Evolutionary conservation across 2,113 vertebrate species (phyloP).

Genomic region (Eulacestoma nigropectus): DNA sequence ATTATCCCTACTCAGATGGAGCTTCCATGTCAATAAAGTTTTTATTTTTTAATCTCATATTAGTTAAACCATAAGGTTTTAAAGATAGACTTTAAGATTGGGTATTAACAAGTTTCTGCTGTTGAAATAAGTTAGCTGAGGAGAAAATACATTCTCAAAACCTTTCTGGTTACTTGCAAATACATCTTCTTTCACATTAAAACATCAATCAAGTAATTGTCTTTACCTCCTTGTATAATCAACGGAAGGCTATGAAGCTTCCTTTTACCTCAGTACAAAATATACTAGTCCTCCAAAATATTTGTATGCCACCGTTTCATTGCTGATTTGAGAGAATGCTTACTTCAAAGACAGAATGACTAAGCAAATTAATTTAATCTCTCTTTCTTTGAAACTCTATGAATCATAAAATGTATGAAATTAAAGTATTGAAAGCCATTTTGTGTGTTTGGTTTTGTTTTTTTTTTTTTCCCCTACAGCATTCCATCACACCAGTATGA

Average conservation of each 20-base stretch:
- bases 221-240: neutral
- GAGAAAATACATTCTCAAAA: neutral
- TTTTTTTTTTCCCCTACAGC: neutral
- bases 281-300: neutral
- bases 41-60: neutral
- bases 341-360: neutral
- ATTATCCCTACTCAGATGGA: neutral
- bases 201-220: neutral
- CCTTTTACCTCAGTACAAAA: neutral
- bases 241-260: neutral
- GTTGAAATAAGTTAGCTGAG: neutral
- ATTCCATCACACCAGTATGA: neutral
- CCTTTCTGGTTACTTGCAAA: neutral
- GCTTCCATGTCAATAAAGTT: neutral
- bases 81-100: neutral
- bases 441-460: neutral
- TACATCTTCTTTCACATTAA: neutral
- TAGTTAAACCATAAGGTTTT: neutral
- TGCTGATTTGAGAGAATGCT: neutral
- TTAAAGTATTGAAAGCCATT: neutral
- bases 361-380: neutral
- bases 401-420: neutral
- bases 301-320: neutral
- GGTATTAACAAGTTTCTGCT: neutral
- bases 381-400: neutral